Percentiles rank a stretch among this genome's conserved stretches.
phyloP scores from a whole-genome alignment of 1,140 invertebrate species.

The Papilio glaucus region DNA sequence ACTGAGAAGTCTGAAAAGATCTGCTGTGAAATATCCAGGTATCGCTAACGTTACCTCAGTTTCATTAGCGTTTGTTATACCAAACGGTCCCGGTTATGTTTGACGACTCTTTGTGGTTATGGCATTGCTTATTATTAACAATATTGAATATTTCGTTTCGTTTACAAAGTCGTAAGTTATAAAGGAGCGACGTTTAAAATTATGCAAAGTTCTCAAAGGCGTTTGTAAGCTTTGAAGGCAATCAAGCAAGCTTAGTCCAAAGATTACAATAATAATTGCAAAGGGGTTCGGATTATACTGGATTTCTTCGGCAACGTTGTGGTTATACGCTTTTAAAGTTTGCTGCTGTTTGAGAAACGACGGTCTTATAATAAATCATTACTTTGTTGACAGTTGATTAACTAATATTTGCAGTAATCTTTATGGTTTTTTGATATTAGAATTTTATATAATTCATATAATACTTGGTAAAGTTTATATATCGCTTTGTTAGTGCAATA shows the following conservation, averaged over 20 bases:
- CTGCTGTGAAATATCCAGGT: no score
- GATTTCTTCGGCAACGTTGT: slow-evolving; percentile 25
- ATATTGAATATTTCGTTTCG: neutral
- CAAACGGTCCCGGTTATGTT: no score
- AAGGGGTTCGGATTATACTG: slow-evolving; percentile 28
- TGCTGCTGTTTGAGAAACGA: neutral
- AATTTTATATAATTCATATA: no score
- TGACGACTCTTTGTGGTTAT: no score
- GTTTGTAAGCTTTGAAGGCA: slow-evolving; percentile 30
- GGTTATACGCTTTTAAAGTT: slow-evolving; percentile 11
- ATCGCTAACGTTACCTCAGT: no score
- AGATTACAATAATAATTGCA: slow-evolving; percentile 34
- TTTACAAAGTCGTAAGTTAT: slow-evolving; percentile 1
- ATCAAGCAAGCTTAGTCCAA: slow-evolving; percentile 24
- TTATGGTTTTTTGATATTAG: no score
- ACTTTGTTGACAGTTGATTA: slow-evolving; percentile 3
- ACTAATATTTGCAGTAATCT: no score
- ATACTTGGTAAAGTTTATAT: no score
- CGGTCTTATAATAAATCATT: neutral
- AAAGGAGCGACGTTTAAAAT: slow-evolving; percentile 17
- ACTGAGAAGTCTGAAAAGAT: no score
- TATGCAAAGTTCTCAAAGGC: slow-evolving; percentile 25
- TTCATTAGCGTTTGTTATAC: no score
- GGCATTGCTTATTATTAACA: no score
- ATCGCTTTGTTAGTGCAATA: no score